Evolutionary conservation across 1,140 invertebrate genomes (phyloP).

Genomic region (Holcopasites calliopsidis): DNA sequence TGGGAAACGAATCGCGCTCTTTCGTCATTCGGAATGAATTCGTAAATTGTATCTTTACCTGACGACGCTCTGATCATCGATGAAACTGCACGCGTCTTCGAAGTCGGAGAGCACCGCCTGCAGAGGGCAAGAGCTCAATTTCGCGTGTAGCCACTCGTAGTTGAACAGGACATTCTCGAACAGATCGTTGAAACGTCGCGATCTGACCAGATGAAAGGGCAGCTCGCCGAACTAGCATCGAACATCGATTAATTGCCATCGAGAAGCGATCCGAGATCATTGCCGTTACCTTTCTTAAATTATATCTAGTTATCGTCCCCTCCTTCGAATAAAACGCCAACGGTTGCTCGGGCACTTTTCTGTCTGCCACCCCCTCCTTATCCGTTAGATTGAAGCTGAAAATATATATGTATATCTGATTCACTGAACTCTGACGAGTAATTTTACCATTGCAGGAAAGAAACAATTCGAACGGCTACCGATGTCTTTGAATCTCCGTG

Average conservation of each 20-base stretch:
- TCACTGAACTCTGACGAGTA: background rate
- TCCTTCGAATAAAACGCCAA: conserved; percentile 95
- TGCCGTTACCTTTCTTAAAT: conserved; percentile 88
- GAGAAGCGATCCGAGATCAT: background rate
- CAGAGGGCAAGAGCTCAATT: conserved; percentile 95
- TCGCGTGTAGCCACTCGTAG: conserved; percentile 98
- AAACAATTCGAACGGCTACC: conserved; percentile 76
- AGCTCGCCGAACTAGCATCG: conserved; percentile 92
- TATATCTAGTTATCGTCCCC: conserved; percentile 91
- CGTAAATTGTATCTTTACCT: conserved; percentile 80
- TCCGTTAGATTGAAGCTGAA: conserved; percentile 90
- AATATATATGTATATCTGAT: conserved; percentile 25
- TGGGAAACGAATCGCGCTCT: conserved; percentile 69
- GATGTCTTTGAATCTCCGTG: conserved; percentile 96
- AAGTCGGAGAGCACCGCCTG: conserved; percentile 97
- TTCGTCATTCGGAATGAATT: background rate
- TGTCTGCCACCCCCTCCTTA: conserved; percentile 95
- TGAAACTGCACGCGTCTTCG: conserved; percentile 94
- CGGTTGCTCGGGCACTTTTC: conserved; percentile 97
- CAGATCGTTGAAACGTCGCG: conserved; percentile 94
- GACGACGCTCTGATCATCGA: conserved; percentile 90
- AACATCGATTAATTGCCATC: background rate
- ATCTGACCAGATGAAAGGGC: conserved; percentile 95
- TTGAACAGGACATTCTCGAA: conserved; percentile 97
- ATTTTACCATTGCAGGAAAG: too few species aligned